Evolutionary conservation across 2,797 vertebrate genomes (phyloP).

Genomic region (Platalea minor): DNA sequence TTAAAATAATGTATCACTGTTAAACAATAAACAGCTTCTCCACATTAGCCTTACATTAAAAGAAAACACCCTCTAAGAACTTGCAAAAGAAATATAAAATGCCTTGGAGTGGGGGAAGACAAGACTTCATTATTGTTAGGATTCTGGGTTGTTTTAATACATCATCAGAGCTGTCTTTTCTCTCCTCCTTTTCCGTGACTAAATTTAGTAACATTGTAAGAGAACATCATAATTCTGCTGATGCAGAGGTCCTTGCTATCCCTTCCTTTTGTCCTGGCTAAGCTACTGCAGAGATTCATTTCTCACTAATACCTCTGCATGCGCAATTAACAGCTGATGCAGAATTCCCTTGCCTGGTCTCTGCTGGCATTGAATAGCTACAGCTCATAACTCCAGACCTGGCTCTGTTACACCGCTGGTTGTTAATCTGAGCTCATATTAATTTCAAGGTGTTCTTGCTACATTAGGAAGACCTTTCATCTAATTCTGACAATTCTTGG

Average conservation of each 20-base stretch:
- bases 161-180: fast-evolving
- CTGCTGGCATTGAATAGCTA: not conserved
- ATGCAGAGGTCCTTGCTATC: not conserved
- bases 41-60: not conserved
- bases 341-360: not conserved
- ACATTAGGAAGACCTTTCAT: not conserved
- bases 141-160: not conserved
- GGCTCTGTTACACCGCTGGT: not conserved
- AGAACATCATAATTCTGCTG: not conserved
- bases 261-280: constrained; percentile 17
- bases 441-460: not conserved
- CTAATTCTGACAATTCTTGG: not conserved
- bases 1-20: not conserved
- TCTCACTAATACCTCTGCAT: not conserved
- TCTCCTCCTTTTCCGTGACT: not conserved
- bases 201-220: not conserved
- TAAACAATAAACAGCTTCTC: not conserved
- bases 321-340: constrained; percentile 18
- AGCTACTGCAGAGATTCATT: not conserved
- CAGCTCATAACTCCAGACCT: not conserved
- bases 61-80: not conserved
- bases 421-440: not conserved
- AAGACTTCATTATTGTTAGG: not conserved
- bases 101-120: not conserved
- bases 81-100: not conserved